Base-by-base conservation (phyloP, 2,797 vertebrate genomes). In the Ceryle rudis region DNA sequence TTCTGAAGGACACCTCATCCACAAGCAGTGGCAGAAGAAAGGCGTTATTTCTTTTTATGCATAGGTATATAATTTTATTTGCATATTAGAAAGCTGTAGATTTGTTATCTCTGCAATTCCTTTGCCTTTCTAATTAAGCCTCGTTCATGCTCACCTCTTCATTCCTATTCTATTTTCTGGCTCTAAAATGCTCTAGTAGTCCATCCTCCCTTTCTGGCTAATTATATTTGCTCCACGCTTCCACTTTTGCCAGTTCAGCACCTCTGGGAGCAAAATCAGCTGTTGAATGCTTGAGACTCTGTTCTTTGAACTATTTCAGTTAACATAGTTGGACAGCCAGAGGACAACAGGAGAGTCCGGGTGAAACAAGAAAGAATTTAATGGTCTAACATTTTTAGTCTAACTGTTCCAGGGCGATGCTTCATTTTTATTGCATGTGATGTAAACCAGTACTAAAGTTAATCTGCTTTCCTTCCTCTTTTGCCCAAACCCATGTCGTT, bases 231-330 rank as follows among this genome's bases (percentile, higher is more conserved):
- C 57, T 91, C 72, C 84, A 31, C 37, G 61, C 81, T 92, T 81
- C 66, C 15, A 16, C 46, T 96, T 95, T 55, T 93, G 91, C 89
- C 89, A 89, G 79, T 92, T 95, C 92, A 97, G 89, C 84, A 85
- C 79, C 87, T 91, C 69, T 86, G 94, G 84, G 79, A 95, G 57
- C 33, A 88, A 90, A 93, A 91, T 90, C 87, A 91, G 69, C 61
- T 95, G 92, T 88, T 93, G 94, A 92, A 75, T 44, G 29, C 57
- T 87, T 46, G 37, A 92, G 52, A 87, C 10, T 60, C 39, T 81
- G 81, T 73, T 51, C 72, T 96, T 93, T 95, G 69, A 94, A 95
- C 69, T 72, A 20, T 74, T 92, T 92, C 87, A 61, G 81, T 93
- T 92, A 88, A 60, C 28, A 1, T 42, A 78, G 33, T 33, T 93